Percentiles rank a stretch among this genome's conserved stretches.
Evolutionary conservation across 2,888 invertebrate genomes (phyloP).

Genomic region (Orthonychiurus folsomi): DNA sequence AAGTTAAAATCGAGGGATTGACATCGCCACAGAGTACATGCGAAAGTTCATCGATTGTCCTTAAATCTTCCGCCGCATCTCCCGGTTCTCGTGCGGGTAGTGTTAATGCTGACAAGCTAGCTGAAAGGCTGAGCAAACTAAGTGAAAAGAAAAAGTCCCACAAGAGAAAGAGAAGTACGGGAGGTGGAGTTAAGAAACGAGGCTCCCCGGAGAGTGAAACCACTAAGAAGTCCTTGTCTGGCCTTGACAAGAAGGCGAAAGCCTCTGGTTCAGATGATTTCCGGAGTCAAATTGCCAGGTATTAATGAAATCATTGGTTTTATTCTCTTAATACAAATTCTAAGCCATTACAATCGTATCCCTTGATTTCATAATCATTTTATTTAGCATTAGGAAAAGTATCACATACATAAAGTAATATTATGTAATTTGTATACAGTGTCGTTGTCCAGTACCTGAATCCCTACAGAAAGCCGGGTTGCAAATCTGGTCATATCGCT

Average conservation of each 20-base stretch:
- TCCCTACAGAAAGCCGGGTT: constrained; percentile 76
- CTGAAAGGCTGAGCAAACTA: background rate
- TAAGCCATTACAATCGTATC: no score
- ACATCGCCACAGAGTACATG: background rate
- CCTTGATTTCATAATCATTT: no score
- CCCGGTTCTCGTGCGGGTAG: background rate
- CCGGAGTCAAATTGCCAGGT: constrained; percentile 56
- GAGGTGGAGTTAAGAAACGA: background rate
- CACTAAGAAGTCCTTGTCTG: background rate
- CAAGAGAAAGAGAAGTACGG: constrained; percentile 17
- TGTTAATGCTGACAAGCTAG: background rate
- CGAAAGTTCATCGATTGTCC: background rate
- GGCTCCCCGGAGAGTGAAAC: no score
- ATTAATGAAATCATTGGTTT: no score
- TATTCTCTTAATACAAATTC: no score
- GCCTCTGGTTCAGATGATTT: constrained; percentile 77
- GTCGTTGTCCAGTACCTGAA: constrained; percentile 79
- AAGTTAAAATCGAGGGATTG: no score
- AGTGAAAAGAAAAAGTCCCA: constrained; percentile 15
- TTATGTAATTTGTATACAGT: no score
- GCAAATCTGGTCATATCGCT: constrained; percentile 72
- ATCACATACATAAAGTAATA: no score
- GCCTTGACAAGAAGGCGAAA: constrained; percentile 47
- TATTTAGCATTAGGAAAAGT: no score
- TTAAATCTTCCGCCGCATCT: background rate